Percentiles rank a stretch among this genome's conserved stretches.
Conservation (phyloP, 2,113 vertebrate species). For the Istiophorus platypterus region DNA sequence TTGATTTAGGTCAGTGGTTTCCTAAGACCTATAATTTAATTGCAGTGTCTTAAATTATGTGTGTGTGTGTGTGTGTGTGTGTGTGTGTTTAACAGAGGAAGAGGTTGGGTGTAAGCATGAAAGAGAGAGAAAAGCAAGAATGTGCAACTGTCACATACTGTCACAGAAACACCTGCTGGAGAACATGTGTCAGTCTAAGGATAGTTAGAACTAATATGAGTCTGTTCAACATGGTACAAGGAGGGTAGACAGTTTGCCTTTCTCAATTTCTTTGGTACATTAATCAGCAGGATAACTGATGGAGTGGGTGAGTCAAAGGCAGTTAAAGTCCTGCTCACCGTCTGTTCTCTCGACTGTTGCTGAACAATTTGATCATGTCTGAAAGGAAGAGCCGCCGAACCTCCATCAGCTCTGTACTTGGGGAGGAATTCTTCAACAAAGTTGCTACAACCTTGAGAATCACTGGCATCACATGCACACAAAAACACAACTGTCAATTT, state of each 20-base stretch:
- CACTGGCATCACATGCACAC: constrained; percentile 83
- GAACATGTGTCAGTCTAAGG: constrained; percentile 49
- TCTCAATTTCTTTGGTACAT: constrained; percentile 35
- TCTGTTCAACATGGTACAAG: constrained; percentile 41
- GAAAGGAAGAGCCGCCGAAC: constrained; percentile 96
- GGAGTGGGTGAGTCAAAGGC: constrained; percentile 20
- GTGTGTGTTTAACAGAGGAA: constrained; percentile 7
- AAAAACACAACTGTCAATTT: constrained; percentile 34
- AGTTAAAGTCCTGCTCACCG: constrained; percentile 84
- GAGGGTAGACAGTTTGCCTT: constrained; percentile 14
- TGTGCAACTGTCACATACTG: constrained; percentile 25
- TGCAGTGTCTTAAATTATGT: constrained; percentile 20
- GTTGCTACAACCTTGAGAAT: constrained; percentile 98
- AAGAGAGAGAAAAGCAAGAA: constrained; percentile 14
- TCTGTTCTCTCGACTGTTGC: constrained; percentile 97
- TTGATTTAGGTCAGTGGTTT: constrained; percentile 37
- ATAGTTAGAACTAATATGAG: constrained; percentile 58
- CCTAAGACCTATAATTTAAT: constrained; percentile 24
- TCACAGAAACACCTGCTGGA: constrained; percentile 64
- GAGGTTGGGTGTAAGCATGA: not conserved
- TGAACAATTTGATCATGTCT: constrained; percentile 99
- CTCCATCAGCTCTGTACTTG: constrained; percentile 95
- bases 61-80: not conserved
- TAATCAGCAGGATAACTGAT: constrained; percentile 65
- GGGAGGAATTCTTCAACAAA: constrained; percentile 91